Conservation (phyloP, 2,797 vertebrate genomes). For the Catostomus latipinnis region DNA sequence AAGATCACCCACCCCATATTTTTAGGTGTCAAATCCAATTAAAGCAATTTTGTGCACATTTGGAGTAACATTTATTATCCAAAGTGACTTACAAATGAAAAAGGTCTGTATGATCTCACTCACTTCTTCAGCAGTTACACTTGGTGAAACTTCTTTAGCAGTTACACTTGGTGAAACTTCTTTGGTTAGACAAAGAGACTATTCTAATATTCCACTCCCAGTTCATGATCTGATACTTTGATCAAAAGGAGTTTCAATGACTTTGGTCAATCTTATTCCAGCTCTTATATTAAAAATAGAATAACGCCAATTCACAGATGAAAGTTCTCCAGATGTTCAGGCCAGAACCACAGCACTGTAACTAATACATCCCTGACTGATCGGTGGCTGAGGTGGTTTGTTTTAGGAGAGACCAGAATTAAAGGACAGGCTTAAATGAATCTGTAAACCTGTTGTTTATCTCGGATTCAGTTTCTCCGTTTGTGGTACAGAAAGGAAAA, state of each 20-base stretch:
- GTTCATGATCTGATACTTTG: not conserved
- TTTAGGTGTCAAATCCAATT: no score
- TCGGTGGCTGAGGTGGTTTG: slow-evolving; percentile 36
- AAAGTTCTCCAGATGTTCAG: slow-evolving; percentile 43
- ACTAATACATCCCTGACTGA: slow-evolving; percentile 18
- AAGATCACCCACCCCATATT: no score
- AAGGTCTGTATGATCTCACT: not conserved
- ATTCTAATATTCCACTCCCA: slow-evolving; percentile 16
- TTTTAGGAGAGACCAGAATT: slow-evolving; percentile 33
- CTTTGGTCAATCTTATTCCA: slow-evolving; percentile 21
- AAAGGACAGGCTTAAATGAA: slow-evolving; percentile 35
- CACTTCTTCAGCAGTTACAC: not conserved
- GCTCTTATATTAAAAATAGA: slow-evolving; percentile 41
- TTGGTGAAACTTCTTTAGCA: not conserved
- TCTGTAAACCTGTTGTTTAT: slow-evolving; percentile 34
- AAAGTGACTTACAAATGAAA: not conserved
- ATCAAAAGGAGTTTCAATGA: not conserved
- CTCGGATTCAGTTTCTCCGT: slow-evolving; percentile 27
- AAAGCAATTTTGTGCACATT: no score
- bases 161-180: not conserved
- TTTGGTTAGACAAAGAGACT: not conserved
- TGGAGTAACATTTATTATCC: no score
- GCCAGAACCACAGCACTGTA: slow-evolving; percentile 34
- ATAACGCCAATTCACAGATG: slow-evolving; percentile 30
- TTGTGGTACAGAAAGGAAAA: slow-evolving; percentile 11